These are phyloP conservation scores for Nowickia ferox DNA, from an alignment of 2,888 invertebrate species.

Conservation along the genomic window DNA sequence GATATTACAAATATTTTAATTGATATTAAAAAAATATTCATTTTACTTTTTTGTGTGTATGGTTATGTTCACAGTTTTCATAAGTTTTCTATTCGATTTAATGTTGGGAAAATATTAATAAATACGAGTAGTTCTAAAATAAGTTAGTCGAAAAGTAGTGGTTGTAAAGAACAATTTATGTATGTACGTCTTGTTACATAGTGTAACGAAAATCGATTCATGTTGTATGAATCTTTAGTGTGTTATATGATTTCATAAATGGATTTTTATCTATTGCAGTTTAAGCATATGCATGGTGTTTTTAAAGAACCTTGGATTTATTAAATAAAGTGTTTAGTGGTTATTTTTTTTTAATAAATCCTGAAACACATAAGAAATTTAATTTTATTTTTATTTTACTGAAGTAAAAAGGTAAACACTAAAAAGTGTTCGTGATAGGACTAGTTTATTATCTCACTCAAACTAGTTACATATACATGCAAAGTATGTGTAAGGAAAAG, in stretches of 20 bases:
- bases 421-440: conserved; percentile 70
- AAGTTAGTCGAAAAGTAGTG: no score
- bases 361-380: background rate
- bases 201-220: no score
- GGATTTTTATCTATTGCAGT: background rate
- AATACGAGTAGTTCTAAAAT: no score
- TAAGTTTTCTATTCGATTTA: no score
- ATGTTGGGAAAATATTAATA: no score
- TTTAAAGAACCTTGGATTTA: background rate
- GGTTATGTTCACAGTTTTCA: no score
- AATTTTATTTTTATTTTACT: background rate
- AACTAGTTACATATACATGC: background rate
- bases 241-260: background rate
- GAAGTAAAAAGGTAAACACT: conserved; percentile 20
- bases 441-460: conserved; percentile 65
- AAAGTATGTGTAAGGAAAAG: background rate
- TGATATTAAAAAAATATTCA: no score
- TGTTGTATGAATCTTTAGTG: no score
- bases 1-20: no score
- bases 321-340: conserved; percentile 20
- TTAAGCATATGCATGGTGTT: background rate
- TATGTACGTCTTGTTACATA: no score
- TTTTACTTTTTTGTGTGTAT: no score
- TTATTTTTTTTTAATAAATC: background rate
- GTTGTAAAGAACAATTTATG: no score